Percentiles rank a stretch among this genome's conserved stretches.
Evolutionary conservation across 2,113 vertebrate genomes (phyloP).

Genomic region (Rhipidura dahli): DNA sequence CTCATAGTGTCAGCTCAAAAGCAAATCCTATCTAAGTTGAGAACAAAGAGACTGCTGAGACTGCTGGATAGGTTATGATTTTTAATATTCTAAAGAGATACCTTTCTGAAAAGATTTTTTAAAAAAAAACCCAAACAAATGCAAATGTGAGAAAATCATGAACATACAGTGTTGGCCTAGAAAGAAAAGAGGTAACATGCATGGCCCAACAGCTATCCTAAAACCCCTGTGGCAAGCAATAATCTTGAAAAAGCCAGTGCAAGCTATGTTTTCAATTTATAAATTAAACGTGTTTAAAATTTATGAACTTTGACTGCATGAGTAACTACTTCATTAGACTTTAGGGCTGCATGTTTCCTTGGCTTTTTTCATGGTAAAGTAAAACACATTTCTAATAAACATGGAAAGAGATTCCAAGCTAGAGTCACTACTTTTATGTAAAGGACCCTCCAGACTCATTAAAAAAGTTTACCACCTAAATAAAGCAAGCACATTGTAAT

Average conservation of each 20-base stretch:
- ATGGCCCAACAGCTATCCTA: neutral
- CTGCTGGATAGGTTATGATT: neutral
- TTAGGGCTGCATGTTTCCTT: slow-evolving; percentile 36
- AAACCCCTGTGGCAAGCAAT: slow-evolving; percentile 43
- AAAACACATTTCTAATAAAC: slow-evolving; percentile 64
- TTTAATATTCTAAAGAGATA: neutral
- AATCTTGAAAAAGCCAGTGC: slow-evolving; percentile 38
- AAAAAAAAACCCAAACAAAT: neutral
- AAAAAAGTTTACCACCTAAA: slow-evolving; percentile 67
- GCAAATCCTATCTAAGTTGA: neutral
- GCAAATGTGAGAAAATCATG: neutral
- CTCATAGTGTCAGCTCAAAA: neutral
- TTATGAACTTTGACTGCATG: slow-evolving; percentile 60
- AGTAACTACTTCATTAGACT: slow-evolving; percentile 37
- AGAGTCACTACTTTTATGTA: slow-evolving; percentile 63
- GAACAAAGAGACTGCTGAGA: slow-evolving; percentile 18
- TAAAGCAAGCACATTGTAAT: slow-evolving; percentile 59
- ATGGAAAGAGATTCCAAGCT: slow-evolving; percentile 46
- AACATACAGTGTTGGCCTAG: neutral
- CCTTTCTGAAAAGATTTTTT: neutral
- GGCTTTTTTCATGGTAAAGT: neutral
- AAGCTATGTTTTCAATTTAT: slow-evolving; percentile 33
- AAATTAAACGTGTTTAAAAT: slow-evolving; percentile 56
- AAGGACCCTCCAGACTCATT: slow-evolving; percentile 60
- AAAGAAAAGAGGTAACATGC: slow-evolving; percentile 1